Conservation (phyloP, 1,140 invertebrate genomes). For the Leucophenga varia region DNA sequence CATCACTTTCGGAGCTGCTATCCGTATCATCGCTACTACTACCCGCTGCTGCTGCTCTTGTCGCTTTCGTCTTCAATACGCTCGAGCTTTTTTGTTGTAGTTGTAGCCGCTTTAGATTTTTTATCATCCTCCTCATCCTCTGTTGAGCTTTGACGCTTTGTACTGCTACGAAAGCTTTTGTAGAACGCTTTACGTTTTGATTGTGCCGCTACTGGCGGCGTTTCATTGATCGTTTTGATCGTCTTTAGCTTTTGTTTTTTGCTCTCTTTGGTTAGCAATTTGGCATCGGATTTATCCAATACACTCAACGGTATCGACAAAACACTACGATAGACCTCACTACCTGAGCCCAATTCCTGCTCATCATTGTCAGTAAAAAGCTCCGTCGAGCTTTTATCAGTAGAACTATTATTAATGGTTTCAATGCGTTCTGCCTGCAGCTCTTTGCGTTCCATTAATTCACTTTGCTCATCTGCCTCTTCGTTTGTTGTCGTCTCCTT, state of each 20-base stretch:
- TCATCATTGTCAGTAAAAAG: too few species aligned
- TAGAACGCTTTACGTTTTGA: constrained; percentile 16
- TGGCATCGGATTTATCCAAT: not conserved
- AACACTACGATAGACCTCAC: not conserved
- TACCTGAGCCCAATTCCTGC: not conserved
- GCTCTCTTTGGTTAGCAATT: not conserved
- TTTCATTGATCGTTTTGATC: too few species aligned
- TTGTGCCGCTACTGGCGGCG: too few species aligned
- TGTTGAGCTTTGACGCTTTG: constrained; percentile 1
- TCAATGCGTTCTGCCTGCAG: not conserved
- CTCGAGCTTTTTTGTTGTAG: not conserved
- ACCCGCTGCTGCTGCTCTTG: constrained; percentile 1
- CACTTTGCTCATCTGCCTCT: constrained; percentile 4
- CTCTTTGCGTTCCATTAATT: constrained; percentile 9
- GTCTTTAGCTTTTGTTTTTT: constrained; percentile 14
- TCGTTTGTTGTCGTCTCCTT: constrained; percentile 1
- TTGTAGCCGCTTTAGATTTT: not conserved
- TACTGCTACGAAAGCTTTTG: constrained; percentile 7
- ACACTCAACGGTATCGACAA: constrained; percentile 1
- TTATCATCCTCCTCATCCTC: not conserved
- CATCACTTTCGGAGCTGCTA: constrained; percentile 7
- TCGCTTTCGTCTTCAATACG: constrained; percentile 3
- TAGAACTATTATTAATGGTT: too few species aligned
- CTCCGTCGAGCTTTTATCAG: too few species aligned
- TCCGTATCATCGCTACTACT: constrained; percentile 12